These are phyloP conservation scores for Idris sp. DNA, from an alignment of 1,140 invertebrate genomes.

Conservation along the genomic window DNA sequence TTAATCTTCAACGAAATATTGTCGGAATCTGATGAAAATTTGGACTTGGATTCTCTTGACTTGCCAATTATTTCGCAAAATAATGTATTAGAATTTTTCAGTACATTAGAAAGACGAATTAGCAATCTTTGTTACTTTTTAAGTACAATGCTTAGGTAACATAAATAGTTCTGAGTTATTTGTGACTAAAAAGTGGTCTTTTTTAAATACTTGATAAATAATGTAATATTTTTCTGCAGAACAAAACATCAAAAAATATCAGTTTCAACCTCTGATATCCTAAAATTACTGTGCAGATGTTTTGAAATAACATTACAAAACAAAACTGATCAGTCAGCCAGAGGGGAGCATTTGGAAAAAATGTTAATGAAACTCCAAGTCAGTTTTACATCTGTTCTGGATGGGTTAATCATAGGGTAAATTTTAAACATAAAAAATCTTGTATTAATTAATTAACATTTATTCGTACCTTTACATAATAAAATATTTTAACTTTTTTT, in stretches of 20 bases:
- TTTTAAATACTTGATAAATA: no score
- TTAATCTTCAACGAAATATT: conserved; percentile 66
- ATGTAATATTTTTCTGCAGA: conserved; percentile 12
- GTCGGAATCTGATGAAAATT: conserved; percentile 46
- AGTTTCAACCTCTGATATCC: conserved; percentile 65
- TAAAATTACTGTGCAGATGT: conserved; percentile 65
- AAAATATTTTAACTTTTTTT: no score
- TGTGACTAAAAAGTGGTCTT: no score
- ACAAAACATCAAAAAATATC: conserved; percentile 62
- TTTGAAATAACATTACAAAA: conserved; percentile 64
- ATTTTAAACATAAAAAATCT: no score
- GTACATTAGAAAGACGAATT: conserved; percentile 65
- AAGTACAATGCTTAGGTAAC: conserved; percentile 67
- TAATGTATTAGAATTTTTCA: conserved; percentile 66
- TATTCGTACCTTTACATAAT: no score
- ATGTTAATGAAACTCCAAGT: conserved; percentile 68
- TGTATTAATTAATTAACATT: no score
- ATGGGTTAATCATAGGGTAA: conserved; percentile 68
- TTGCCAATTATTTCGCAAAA: conserved; percentile 64
- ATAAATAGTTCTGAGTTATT: no score
- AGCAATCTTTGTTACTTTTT: conserved; percentile 69
- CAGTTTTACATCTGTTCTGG: conserved; percentile 64
- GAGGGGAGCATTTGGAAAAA: conserved; percentile 59
- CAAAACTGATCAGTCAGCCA: conserved; percentile 55
- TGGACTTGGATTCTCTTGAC: conserved; percentile 45